phyloP scores from a whole-genome alignment of 2,113 vertebrate species.

The Australoheros scitulus region DNA sequence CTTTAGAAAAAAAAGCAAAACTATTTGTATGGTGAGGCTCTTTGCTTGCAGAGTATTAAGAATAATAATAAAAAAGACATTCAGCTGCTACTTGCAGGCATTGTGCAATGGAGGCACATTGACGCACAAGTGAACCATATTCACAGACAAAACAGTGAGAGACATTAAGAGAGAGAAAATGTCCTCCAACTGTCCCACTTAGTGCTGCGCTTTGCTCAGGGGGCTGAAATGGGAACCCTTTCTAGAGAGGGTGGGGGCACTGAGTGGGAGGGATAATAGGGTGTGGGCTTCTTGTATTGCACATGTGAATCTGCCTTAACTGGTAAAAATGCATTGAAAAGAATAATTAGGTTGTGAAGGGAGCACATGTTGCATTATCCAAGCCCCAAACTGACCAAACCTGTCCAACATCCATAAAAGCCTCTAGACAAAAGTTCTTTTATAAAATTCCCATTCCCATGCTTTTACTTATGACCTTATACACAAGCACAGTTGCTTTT shows the following conservation, averaged over 20 bases:
- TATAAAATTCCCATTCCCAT: not conserved
- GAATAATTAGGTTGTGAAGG: not conserved
- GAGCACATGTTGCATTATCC: conserved; percentile 23
- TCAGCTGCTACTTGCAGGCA: not conserved
- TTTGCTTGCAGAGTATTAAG: not conserved
- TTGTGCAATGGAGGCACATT: not conserved
- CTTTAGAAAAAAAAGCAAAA: not conserved
- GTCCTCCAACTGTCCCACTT: conserved; percentile 77
- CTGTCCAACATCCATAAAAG: not conserved
- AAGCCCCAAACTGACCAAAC: conserved; percentile 10
- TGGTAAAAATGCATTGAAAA: not conserved
- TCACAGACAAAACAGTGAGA: conserved; percentile 7
- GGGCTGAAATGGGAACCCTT: conserved; percentile 67
- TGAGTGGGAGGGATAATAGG: conserved; percentile 10
- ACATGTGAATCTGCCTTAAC: conserved; percentile 1
- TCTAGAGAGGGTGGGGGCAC: conserved; percentile 37
- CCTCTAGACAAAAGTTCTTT: not conserved
- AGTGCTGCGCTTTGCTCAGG: conserved; percentile 59
- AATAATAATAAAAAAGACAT: not conserved
- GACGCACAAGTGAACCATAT: not conserved
- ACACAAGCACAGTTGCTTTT: not conserved
- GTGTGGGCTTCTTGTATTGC: conserved; percentile 24
- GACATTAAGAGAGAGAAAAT: conserved; percentile 39
- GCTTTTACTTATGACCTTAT: not conserved
- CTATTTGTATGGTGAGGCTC: conserved; percentile 3